Base-by-base conservation (phyloP, 2,797 vertebrate genomes). In the Acanthornis magna region DNA sequence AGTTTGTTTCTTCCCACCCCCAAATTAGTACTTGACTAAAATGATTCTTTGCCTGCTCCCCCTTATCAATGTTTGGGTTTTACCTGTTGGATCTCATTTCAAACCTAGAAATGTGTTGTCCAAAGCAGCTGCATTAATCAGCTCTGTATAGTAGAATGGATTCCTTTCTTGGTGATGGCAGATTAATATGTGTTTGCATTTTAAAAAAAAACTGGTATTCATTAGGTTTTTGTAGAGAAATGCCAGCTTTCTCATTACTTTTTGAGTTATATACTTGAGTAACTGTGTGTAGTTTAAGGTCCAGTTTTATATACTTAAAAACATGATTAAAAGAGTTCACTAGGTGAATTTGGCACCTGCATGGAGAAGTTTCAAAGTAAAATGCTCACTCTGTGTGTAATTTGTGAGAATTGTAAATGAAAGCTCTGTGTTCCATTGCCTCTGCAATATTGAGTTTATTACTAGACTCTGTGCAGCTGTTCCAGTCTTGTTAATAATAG, bases 361-460 rank as follows among this genome's bases (percentile, higher is more conserved):
- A 3, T 47, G 68, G 42, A 54, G 47, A 82, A 45, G 71, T 76
- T 76, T 82, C 43, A 65, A 83, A 73, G 45, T 71, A 42, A 94
- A 85, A 71, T 79, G 60, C 34, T 93, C 12, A 6, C 68, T 81
- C 62, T 77, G 54, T 45, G 6, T 86, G 55, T 72, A 34, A 25
- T 75, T 90, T 13, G 13, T 79, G 55, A 72, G 71, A 85, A 42
- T 26, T 90, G 54, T 92, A 91, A 88, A 80, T 78, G 68, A 70
- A 92, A 77, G 60, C 53, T 85, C 67, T 95, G 63, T 80, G 23
- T 94, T 95, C 77, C 57, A 6, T 51, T 95, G 66, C 47, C 73
- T 93, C 29, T 81, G 67, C 32, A 30, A 20, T 84, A 81, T 6
- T 91, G 40, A 85, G 72, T 91, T 93, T 63, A 43, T 82, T 95